Conservation (phyloP, 2,888 invertebrate species). For the Himalopsyche anomala region DNA sequence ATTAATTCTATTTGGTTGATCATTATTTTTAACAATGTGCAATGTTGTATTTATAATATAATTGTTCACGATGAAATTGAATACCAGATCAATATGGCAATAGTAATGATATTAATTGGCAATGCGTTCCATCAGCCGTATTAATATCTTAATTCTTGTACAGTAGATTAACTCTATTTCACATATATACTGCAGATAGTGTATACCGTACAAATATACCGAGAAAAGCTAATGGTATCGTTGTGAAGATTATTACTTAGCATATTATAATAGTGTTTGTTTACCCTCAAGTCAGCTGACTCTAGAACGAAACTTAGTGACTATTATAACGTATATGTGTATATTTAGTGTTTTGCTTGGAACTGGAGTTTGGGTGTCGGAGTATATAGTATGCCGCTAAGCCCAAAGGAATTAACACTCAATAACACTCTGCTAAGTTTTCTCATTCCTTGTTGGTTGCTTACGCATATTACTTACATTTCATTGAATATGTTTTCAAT, state of each 20-base stretch:
- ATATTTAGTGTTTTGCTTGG: conserved; percentile 14
- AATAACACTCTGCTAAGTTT: conserved; percentile 29
- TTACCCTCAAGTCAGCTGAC: conserved; percentile 10
- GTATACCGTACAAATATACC: neutral
- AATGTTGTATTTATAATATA: no score
- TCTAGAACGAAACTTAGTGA: neutral
- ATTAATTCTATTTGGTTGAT: no score
- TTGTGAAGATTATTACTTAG: neutral
- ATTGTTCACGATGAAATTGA: no score
- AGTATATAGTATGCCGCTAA: neutral
- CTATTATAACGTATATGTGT: neutral
- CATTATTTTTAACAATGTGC: no score
- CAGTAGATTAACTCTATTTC: neutral
- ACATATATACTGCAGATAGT: no score
- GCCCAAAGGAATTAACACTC: conserved; percentile 31
- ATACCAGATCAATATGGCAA: no score
- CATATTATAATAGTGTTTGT: neutral
- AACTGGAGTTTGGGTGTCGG: neutral
- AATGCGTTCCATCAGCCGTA: neutral
- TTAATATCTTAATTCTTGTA: neutral
- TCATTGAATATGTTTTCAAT: conserved; percentile 25
- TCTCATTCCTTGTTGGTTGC: neutral
- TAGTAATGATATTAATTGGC: neutral
- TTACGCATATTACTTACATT: conserved; percentile 5
- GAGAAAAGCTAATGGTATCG: conserved; percentile 7